A percentile compares a stretch with the other conserved stretches of the same genome.
These are phyloP conservation scores for Tarsius wallacei DNA, from an alignment of 2,797 vertebrate species.

Conservation along the genomic window DNA sequence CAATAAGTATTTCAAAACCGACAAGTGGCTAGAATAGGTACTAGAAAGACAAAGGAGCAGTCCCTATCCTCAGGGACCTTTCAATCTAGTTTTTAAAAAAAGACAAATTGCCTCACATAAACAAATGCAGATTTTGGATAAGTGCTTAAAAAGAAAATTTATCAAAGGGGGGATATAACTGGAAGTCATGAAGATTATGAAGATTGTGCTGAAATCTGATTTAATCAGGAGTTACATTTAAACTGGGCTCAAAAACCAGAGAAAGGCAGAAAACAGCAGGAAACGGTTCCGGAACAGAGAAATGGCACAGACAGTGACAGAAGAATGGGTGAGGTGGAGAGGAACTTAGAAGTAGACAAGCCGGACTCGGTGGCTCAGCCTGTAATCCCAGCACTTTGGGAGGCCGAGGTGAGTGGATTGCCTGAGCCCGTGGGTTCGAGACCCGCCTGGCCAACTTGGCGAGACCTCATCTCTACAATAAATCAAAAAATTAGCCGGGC, in stretches of 20 bases:
- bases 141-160: conserved; percentile 5
- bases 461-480: no score
- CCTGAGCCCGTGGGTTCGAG: no score
- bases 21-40: neutral
- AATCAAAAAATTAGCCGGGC: no score
- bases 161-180: neutral
- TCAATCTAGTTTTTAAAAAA: neutral
- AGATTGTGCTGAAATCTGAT: neutral
- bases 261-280: neutral
- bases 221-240: neutral
- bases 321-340: neutral
- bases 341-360: neutral
- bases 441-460: no score
- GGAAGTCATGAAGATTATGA: neutral
- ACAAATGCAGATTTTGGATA: neutral
- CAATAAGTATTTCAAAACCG: neutral
- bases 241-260: conserved; percentile 28
- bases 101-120: conserved; percentile 16
- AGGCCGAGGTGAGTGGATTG: no score
- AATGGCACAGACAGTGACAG: neutral
- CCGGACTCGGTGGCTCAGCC: no score
- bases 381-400: no score
- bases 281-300: neutral
- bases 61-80: neutral
- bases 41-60: neutral